Percentiles rank a stretch among this genome's conserved stretches.
Evolutionary conservation across 2,797 vertebrate species (phyloP).

Genomic region (Nannoperca obscura): DNA sequence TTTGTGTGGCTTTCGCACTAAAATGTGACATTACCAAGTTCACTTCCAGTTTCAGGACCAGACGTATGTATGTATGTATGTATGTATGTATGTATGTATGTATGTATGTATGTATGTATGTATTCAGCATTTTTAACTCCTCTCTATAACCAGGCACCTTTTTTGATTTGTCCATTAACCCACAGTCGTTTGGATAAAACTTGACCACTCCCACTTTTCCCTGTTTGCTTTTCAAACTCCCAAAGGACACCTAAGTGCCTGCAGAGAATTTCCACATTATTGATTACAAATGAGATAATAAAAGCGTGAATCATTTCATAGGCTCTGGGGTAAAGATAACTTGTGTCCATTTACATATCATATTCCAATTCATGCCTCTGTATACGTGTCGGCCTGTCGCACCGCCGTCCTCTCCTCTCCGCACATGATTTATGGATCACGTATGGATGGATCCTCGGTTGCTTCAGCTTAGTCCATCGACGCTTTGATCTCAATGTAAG

Average conservation of each 20-base stretch:
- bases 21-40: no score
- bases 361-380: slow-evolving; percentile 53
- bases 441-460: slow-evolving; percentile 54
- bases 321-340: slow-evolving; percentile 64
- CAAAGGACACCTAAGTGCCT: slow-evolving; percentile 54
- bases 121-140: slow-evolving; percentile 33
- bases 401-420: slow-evolving; percentile 7
- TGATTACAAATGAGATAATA: slow-evolving; percentile 78
- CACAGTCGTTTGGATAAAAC: slow-evolving; percentile 23
- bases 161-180: slow-evolving; percentile 37
- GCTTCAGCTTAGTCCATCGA: slow-evolving; percentile 70
- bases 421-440: slow-evolving; percentile 56
- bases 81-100: neutral
- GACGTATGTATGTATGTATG: neutral
- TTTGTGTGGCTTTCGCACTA: slow-evolving; percentile 26
- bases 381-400: slow-evolving; percentile 25
- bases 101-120: neutral
- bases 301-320: slow-evolving; percentile 69
- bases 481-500: slow-evolving; percentile 75
- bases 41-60: no score
- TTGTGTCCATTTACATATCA: slow-evolving; percentile 67
- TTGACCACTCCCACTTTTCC: slow-evolving; percentile 24
- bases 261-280: slow-evolving; percentile 72
- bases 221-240: slow-evolving; percentile 60
- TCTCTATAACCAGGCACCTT: slow-evolving; percentile 4